phyloP scores from a whole-genome alignment of 1,140 invertebrate genomes.

The Trialeurodes vaporariorum region DNA sequence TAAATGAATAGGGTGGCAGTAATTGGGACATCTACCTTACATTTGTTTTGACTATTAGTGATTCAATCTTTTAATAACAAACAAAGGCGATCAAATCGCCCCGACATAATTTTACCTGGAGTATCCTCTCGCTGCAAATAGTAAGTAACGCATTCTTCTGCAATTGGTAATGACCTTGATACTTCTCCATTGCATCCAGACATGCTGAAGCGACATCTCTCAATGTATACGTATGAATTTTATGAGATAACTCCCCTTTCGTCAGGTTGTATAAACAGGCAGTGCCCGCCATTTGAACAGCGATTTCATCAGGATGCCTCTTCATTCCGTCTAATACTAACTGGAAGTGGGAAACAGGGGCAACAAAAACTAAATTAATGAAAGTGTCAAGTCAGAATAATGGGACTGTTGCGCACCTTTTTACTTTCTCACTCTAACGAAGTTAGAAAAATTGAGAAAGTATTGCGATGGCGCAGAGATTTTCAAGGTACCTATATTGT shows the following conservation, averaged over 20 bases:
- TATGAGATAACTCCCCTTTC: slow-evolving; percentile 48
- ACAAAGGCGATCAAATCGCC: too few relatives aligned
- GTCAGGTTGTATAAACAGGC: slow-evolving; percentile 72
- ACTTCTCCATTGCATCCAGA: slow-evolving; percentile 57
- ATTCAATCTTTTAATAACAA: too few relatives aligned
- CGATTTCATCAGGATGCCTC: slow-evolving; percentile 48
- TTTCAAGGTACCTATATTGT: too few relatives aligned
- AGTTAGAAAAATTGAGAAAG: too few relatives aligned
- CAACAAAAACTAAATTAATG: neutral
- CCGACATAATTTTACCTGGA: slow-evolving; percentile 45
- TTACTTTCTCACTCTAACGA: too few relatives aligned
- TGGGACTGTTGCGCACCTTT: too few relatives aligned
- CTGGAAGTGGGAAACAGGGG: slow-evolving; percentile 31
- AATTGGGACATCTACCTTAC: too few relatives aligned
- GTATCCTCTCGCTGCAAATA: slow-evolving; percentile 63
- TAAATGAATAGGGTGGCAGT: too few relatives aligned
- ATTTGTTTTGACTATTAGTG: too few relatives aligned
- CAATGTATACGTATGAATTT: slow-evolving; percentile 54
- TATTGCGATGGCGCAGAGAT: too few relatives aligned
- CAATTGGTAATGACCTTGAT: slow-evolving; percentile 55
- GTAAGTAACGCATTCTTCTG: slow-evolving; percentile 69
- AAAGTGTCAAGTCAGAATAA: too few relatives aligned
- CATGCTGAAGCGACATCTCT: slow-evolving; percentile 55
- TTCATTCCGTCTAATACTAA: slow-evolving; percentile 58
- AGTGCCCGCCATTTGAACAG: slow-evolving; percentile 67